Base-by-base conservation (phyloP, 2,888 invertebrate genomes). In the Drosophila robusta region DNA sequence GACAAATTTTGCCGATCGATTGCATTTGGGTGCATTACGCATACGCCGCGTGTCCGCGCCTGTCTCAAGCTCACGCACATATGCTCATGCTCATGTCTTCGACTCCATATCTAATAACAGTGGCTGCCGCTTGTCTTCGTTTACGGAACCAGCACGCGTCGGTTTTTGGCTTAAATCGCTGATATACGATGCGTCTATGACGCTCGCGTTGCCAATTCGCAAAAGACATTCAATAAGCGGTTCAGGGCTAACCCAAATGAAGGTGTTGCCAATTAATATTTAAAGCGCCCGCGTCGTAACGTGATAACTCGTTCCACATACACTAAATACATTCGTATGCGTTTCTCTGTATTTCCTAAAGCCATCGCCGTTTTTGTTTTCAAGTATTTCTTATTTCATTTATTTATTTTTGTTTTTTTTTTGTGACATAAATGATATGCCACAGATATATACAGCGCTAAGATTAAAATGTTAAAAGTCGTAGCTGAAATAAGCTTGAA, bases 181-280 rank as follows among this genome's bases (percentile, higher is more conserved):
- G 77, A 51, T 55, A 78, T 73, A 36, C 38, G 78, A 78, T 77
- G 73, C 78, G 54, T 44, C 47, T 34, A 22, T 63, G 62, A 42
- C 50, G 66, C n/a, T 61, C 26, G 22, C 14, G 34, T 16, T 42
- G 61, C 47, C 50, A 54, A 55, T 56, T 68, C 55, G 61, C 76
- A 42, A 65, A 71, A 70, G 76, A 72, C 77, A 83, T 78, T 89
- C 85, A 80, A 87, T 89, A 89, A 83, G 83, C 83, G 75, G 83
- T 78, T 83, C 83, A 83, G 85, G 83, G 89, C 85, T 84, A 77
- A 80, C 71, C 70, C 34, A 34, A 77, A 66, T 63, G 81, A 83
- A 89, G 87, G 83, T 83, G 89, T 87, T 83, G 82, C 77, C 82
- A 83, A 83, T 83, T 86, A 82, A 83, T 86, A 78, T 80, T 81